Conservation (phyloP, 1,140 invertebrate genomes). For the Drosophila ananassae region DNA sequence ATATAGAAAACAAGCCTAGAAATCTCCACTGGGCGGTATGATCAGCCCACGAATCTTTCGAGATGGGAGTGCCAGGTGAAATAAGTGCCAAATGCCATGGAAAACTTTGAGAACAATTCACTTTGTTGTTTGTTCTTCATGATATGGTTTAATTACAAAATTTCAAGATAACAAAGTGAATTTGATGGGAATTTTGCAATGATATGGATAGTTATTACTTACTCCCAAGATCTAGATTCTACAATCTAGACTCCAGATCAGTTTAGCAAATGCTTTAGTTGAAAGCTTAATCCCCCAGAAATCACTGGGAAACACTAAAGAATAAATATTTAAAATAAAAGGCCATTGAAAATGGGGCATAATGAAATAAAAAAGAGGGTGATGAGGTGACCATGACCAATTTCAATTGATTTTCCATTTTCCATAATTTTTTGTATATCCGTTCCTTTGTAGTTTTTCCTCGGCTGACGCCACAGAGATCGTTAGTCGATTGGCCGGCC, state of each 20-base stretch:
- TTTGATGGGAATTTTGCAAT: conserved; percentile 12
- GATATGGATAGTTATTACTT: conserved; percentile 10
- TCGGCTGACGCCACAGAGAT: conserved; percentile 30
- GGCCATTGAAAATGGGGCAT: background rate
- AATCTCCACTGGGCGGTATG: conserved; percentile 20
- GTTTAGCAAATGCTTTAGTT: background rate
- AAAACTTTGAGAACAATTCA: conserved; percentile 37
- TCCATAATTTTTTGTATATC: conserved; percentile 22
- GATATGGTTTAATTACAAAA: conserved; percentile 35
- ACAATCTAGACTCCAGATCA: background rate
- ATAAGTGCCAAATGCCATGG: conserved; percentile 8
- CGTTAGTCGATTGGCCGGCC: conserved; percentile 13
- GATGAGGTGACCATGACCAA: conserved; percentile 27
- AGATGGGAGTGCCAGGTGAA: conserved; percentile 16
- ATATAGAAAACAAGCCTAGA: background rate
- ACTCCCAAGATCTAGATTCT: background rate
- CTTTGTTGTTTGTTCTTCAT: conserved; percentile 24
- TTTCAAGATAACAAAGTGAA: conserved; percentile 3
- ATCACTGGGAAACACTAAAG: background rate
- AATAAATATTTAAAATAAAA: background rate
- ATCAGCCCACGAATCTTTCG: conserved; percentile 26
- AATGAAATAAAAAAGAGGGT: background rate
- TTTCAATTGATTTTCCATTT: conserved; percentile 32
- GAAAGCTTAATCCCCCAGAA: background rate
- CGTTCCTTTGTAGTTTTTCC: conserved; percentile 24